Percentiles rank a stretch among this genome's conserved stretches.
These are phyloP conservation scores for Muricea muricata DNA, from an alignment of 92 coral and sea anemone genomes.

Conservation along the genomic window DNA sequence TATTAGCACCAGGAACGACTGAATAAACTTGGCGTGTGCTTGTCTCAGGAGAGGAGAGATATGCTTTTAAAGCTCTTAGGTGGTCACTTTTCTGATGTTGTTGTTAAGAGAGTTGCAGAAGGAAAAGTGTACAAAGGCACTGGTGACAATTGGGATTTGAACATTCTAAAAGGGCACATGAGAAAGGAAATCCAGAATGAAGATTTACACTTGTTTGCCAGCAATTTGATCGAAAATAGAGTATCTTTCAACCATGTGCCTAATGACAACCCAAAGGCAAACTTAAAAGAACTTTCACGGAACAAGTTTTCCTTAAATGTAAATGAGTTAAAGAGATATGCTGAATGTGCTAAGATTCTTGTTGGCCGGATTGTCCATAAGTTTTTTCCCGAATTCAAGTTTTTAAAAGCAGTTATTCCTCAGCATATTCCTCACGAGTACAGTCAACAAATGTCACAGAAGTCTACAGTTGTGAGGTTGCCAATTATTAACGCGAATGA, in stretches of 20 bases:
- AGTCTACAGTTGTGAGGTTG: constrained; percentile 59
- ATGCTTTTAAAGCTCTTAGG: constrained; percentile 56
- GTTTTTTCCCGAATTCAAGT: no score
- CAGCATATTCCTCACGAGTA: constrained; percentile 58
- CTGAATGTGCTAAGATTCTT: constrained; percentile 61
- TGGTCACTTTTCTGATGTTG: constrained; percentile 63
- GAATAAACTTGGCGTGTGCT: constrained; percentile 69
- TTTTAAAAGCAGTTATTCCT: constrained; percentile 55
- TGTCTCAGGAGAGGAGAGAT: constrained; percentile 65
- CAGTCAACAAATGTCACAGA: constrained; percentile 64
- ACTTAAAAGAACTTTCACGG: constrained; percentile 35
- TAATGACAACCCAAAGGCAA: constrained; percentile 52
- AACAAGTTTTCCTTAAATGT: constrained; percentile 46
- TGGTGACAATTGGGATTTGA: no score
- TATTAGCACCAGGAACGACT: constrained; percentile 72
- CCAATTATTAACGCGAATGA: no score
- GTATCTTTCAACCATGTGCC: constrained; percentile 55
- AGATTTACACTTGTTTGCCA: constrained; percentile 64
- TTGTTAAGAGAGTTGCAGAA: not conserved
- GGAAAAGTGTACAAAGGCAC: no score
- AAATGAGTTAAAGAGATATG: constrained; percentile 54
- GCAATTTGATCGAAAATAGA: constrained; percentile 65
- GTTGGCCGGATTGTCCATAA: constrained; percentile 45
- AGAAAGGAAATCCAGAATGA: no score
- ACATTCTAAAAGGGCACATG: no score